Evolutionary conservation across 1,140 invertebrate species (phyloP), one percentile per base, ranked within the genome.

Genomic region (Diabrotica undecimpunctata): DNA sequence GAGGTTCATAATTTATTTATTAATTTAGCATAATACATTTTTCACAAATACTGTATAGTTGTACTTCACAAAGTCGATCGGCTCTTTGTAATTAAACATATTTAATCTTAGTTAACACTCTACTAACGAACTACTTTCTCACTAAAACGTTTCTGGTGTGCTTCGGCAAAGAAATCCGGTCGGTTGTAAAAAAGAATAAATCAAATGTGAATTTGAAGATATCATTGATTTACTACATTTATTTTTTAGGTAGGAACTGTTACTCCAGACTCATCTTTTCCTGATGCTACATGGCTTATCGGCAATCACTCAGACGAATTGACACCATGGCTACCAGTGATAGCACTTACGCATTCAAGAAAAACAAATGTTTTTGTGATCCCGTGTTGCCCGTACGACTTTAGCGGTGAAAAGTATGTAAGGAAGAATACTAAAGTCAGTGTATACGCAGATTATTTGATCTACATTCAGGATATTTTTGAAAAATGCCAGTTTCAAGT

Each of bases 281-380:
- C 89, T 25, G 83, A 89, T n/a, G 84, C 81, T 51, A 93, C 97
- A 78, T 99, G 96, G 95, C 79, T 99, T 10, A 96, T 99, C 79
- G 97, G 97, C 52, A 99, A 99, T 84, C 97, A 99, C 83, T 97
- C 95, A 51, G 97, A 99, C 84, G 97, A 99, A 78, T 79, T 99
- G 6, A 98, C 96, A 37, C 96, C 97, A 6, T 99, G 97, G 96
- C 90, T 99, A 71, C 96, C 97, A 41, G 88, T 98, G 0, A 89
- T 99, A 63, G 91, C 96, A 46, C 87, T 92, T 0, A 86, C 85
- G 64, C 86, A 85, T 79, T 85, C 88, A 5, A 82, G 83, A 66
- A 79, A 83, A 59, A 88, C 88, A 65, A 88, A 86, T 54, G 96
- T 91, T 74, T 98, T 98, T 79, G 79, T 99, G 6, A 79, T 99